Percentiles rank a stretch among this genome's conserved stretches.
Conservation (phyloP, 2,888 invertebrate species). For the Drosophila macrothrix region DNA sequence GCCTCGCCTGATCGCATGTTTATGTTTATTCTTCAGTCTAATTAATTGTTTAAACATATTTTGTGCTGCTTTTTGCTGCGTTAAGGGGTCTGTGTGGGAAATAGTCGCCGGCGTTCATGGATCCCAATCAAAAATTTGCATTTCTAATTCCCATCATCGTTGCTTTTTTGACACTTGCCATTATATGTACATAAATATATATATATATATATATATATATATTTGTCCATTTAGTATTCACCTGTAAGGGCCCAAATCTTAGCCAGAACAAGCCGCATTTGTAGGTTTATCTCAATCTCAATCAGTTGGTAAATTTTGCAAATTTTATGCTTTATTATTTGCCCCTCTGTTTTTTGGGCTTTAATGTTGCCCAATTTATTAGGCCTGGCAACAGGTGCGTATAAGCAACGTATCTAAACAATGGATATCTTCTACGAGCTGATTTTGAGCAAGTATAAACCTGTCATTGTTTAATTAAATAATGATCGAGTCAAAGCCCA, state of each 20-base stretch:
- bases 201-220: not conserved
- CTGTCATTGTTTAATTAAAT: constrained; percentile 56
- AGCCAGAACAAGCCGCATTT: not conserved
- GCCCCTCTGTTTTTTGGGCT: not conserved
- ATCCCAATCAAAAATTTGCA: constrained; percentile 29
- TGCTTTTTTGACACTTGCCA: constrained; percentile 43
- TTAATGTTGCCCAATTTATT: not conserved
- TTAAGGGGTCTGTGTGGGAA: constrained; percentile 13
- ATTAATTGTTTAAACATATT: constrained; percentile 77
- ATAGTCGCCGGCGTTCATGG: constrained; percentile 6
- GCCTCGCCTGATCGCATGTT: constrained; percentile 24
- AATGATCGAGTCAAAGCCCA: constrained; percentile 53
- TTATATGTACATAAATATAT: not conserved
- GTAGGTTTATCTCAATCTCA: constrained; percentile 20
- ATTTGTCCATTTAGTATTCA: constrained; percentile 13
- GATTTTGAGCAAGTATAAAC: not conserved
- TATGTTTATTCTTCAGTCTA: constrained; percentile 68
- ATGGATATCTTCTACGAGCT: not conserved
- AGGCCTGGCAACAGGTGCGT: not conserved
- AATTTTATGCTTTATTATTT: constrained; percentile 5
- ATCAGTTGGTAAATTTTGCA: constrained; percentile 8
- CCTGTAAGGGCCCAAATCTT: not conserved
- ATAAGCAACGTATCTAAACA: no score
- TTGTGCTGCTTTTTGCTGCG: constrained; percentile 9
- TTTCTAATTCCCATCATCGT: constrained; percentile 20